phyloP scores from a whole-genome alignment of 53 echinoderm and acorn worm species.

The Echinometra lucunter region DNA sequence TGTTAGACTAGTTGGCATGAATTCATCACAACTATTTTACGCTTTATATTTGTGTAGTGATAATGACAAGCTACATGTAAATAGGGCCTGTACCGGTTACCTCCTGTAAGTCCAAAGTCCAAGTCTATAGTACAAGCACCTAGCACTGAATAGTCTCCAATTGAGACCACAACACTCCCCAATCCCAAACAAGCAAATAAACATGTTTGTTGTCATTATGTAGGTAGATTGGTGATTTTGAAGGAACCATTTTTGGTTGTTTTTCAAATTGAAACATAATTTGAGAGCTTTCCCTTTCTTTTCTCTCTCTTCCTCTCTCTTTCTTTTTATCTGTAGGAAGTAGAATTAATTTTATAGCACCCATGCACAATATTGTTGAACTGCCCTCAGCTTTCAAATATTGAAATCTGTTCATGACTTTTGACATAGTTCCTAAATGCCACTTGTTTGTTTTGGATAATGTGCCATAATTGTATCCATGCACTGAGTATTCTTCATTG shows the following conservation, averaged over 20 bases:
- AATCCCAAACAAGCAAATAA: constrained; percentile 29
- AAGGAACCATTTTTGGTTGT: neutral
- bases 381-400: too few species aligned
- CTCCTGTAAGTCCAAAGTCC: constrained; percentile 55
- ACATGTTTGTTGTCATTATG: neutral
- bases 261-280: too few species aligned
- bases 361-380: too few species aligned
- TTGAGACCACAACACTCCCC: neutral
- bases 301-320: too few species aligned
- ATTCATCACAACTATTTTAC: constrained; percentile 54
- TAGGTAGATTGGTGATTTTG: neutral
- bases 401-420: too few species aligned
- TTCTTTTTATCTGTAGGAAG: too few species aligned
- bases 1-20: constrained; percentile 34
- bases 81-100: constrained; percentile 31
- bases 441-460: too few species aligned
- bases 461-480: too few species aligned
- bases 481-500: too few species aligned
- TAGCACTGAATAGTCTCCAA: neutral
- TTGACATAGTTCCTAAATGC: too few species aligned
- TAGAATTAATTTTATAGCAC: too few species aligned
- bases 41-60: constrained; percentile 52
- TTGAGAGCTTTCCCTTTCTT: too few species aligned
- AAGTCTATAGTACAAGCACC: constrained; percentile 51
- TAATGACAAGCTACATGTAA: constrained; percentile 61